A percentile compares a stretch with the other conserved stretches of the same genome.
phyloP scores from a whole-genome alignment of 2,888 invertebrate species.

The Sicus ferrugineus region DNA sequence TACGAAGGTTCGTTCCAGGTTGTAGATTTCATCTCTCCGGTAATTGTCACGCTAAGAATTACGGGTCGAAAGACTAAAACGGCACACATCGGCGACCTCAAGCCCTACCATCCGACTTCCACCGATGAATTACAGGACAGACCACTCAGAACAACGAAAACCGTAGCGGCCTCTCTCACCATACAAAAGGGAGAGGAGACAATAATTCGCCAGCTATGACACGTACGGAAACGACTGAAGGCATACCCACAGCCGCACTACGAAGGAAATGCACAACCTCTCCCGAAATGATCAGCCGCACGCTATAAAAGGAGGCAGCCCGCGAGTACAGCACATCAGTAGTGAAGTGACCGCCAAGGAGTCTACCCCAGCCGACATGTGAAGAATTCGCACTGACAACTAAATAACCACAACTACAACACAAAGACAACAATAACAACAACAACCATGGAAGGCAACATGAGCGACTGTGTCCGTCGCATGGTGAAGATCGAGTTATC shows the following conservation, averaged over 20 bases:
- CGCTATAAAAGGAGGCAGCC: slow-evolving; percentile 1
- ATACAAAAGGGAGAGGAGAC: neutral
- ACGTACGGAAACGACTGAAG: neutral
- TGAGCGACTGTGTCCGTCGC: neutral
- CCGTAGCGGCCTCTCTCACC: too few relatives aligned
- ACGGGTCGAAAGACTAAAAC: neutral
- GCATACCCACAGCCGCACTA: neutral
- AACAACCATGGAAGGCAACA: neutral
- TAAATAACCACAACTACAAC: neutral
- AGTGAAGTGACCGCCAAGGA: slow-evolving; percentile 7
- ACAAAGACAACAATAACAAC: neutral
- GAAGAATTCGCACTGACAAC: neutral
- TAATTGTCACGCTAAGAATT: too few relatives aligned
- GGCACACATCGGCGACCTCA: slow-evolving; percentile 10
- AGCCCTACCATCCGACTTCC: slow-evolving; percentile 6
- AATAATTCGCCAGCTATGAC: neutral
- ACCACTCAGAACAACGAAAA: neutral
- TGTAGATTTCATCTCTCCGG: neutral
- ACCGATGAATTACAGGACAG: neutral
- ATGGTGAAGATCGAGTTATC: neutral
- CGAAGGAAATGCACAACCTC: neutral
- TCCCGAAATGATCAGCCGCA: neutral
- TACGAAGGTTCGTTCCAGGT: neutral
- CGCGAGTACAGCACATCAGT: neutral
- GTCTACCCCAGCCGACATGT: neutral